Evolutionary conservation across 2,888 invertebrate genomes (phyloP), one percentile per base, ranked within the genome.

Genomic region (Eustalomyia histrio): DNA sequence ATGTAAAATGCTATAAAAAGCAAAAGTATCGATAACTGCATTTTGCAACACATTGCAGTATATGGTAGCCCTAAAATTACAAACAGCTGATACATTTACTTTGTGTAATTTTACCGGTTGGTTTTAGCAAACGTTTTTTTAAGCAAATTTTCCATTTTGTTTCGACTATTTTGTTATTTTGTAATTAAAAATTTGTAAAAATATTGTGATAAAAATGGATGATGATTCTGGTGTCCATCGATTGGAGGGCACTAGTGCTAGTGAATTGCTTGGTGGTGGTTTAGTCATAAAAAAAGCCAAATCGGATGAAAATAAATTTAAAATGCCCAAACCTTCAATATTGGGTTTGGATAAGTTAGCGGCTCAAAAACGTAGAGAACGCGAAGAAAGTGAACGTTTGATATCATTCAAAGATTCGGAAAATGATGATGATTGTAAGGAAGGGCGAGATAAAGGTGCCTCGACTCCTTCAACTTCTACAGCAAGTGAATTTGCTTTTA

Each of bases 291-390:
- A 94, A 86, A 95, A 95, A 90, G 80, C 87, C 6, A 88, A 87
- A 78, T 91, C 90, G 76, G 91, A 91, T 1, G 90, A 90, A 47
- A 83, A 69, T 58, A 83, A 91, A 21, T 95, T 96, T 86, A 96
- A 96, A 90, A 93, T 95, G 67, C 96, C 95, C 0, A 94, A 93
- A 86, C 92, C 93, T 50, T 97, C 97, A 0, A 90, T 95, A 9
- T 91, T 97, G 7, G 97, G 97, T 0, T 91, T 97, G 64, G 97
- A 97, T 89, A 95, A 94, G 89, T 91, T 97, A 82, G 97, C 97
- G 17, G 95, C 94, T n/a, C 92, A 93, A 69, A 94, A 95, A 83
- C 92, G 95, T 9, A 91, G 91, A 80, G 93, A 93, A 86, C 91
- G 91, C 73, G 93, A 93, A 85, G 93, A 94, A 84, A 89, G 90